These are phyloP conservation scores for Ctenomys sociabilis DNA, from an alignment of 2,113 vertebrate genomes.

Conservation along the genomic window DNA sequence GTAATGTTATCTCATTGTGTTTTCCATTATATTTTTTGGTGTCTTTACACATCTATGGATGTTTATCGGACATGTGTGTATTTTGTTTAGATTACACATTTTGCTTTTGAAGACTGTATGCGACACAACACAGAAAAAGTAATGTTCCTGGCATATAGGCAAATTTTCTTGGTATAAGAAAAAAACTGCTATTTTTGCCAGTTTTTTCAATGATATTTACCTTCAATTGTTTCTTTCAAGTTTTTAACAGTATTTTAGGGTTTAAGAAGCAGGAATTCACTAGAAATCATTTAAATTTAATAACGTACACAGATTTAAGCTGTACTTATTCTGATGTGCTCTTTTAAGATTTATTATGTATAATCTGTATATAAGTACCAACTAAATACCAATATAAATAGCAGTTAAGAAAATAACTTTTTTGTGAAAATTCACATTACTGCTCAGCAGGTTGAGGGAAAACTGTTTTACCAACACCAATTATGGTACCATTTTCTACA, in stretches of 20 bases:
- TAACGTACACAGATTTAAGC: neutral
- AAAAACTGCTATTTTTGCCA: neutral
- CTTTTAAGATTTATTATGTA: slow-evolving; percentile 46
- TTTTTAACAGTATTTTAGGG: neutral
- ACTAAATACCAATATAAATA: neutral
- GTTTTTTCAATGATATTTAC: neutral
- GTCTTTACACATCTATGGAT: neutral
- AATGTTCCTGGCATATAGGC: neutral
- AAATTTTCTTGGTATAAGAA: neutral
- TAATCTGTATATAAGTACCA: neutral
- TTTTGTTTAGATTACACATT: neutral
- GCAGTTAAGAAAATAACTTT: neutral
- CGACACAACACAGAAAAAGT: neutral
- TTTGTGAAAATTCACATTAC: neutral
- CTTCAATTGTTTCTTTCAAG: neutral
- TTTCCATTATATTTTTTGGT: neutral
- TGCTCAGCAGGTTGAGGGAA: neutral
- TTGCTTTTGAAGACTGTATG: neutral
- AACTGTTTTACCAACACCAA: neutral
- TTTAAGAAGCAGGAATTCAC: neutral
- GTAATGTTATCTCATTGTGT: neutral
- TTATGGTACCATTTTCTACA: neutral
- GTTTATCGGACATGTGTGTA: neutral
- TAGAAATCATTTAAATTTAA: slow-evolving; percentile 18
- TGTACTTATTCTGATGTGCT: neutral